Evolutionary conservation across 2,888 invertebrate species (phyloP), one percentile per base, ranked within the genome.

Genomic region (Tiphia femorata): DNA sequence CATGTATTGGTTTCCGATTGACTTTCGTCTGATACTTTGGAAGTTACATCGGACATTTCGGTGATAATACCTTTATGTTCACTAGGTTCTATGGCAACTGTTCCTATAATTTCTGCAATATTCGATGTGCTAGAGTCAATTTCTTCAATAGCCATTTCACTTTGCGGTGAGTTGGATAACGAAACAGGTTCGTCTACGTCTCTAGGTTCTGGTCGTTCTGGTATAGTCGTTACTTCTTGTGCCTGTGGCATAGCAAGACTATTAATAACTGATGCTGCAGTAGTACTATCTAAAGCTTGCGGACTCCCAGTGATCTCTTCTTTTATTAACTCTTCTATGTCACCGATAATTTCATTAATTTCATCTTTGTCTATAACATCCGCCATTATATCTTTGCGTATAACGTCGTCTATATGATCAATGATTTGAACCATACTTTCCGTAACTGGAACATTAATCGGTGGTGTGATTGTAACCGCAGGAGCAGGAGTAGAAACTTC

Each of bases 111-210:
- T 64, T 87, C 86, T 12, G 86, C 86, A 52, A 87, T 85, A 72
- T 86, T 86, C 1, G 86, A 86, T 19, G 86, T 85, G 35, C 86
- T 86, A 14, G 86, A 85, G 65, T 87, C 86, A n/a, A 86, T 86
- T 49, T 86, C 86, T 62, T 86, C 86, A 51, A 86, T 85, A 54
- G 86, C 85, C 58, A 86, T 85, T 72, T 86, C 86, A 8, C 86
- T 85, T 29, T 85, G 73, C 0, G 85, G 84, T 10, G 86, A 85
- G 68, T 85, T 84, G 3, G 84, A 83, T 6, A 83, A 75, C 1
- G 86, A 78, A n/a, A 85, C 83, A 19, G 84, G 77, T 58, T 84
- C 85, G 14, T 85, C 84, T 21, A 85, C 78, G 62, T 85, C 84
- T 57, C 85, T 84, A 10, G 84, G 80, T 72, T 86, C 84, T 20